Evolutionary conservation across 2,113 vertebrate genomes (phyloP).

Genomic region (Pycnonotus jocosus): DNA sequence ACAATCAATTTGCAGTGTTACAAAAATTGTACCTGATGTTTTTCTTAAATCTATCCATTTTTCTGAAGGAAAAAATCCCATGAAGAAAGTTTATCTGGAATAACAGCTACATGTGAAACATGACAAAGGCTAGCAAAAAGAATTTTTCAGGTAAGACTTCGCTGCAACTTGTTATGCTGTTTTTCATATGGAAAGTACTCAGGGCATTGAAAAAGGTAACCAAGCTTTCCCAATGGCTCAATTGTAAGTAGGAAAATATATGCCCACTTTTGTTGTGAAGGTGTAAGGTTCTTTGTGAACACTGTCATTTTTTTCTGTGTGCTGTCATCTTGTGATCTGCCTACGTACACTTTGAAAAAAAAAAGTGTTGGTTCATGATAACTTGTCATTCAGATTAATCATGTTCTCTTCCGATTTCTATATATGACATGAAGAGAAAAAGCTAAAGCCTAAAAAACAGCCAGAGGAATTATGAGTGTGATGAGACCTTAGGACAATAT

Average conservation of each 20-base stretch:
- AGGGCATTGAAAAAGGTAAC: not conserved
- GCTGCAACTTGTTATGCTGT: not conserved
- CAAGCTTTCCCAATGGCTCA: not conserved
- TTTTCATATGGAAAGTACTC: not conserved
- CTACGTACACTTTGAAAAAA: not conserved
- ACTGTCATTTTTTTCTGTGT: not conserved
- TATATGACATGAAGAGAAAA: not conserved
- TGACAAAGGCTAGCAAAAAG: not conserved
- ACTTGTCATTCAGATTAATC: not conserved
- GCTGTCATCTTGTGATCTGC: conserved; percentile 4
- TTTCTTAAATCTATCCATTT: not conserved
- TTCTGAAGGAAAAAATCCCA: not conserved
- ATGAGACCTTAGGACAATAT: not conserved
- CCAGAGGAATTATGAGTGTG: not conserved
- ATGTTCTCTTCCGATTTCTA: not conserved
- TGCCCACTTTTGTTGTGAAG: not conserved
- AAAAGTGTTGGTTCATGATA: not conserved
- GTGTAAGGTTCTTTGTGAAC: not conserved
- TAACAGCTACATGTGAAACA: not conserved
- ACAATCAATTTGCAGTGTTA: not conserved
- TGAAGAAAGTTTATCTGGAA: not conserved
- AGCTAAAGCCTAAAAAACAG: not conserved
- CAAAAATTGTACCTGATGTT: not conserved
- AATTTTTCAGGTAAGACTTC: not conserved
- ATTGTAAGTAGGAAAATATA: conserved; percentile 10